Base-by-base conservation (phyloP, 2,113 vertebrate species). In the Varanus komodoensis region DNA sequence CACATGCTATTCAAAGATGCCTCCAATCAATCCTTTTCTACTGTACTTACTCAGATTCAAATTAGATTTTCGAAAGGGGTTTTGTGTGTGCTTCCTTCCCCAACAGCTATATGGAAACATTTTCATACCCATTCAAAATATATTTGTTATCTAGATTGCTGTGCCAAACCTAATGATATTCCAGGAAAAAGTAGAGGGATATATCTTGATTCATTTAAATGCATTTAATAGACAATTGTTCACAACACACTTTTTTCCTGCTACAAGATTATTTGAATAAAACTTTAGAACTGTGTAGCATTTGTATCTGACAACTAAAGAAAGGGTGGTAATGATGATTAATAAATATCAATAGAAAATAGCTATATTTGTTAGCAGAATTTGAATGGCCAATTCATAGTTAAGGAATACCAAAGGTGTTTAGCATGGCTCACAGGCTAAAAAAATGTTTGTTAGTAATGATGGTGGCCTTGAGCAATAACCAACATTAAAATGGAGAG, bases 401-500 rank as follows among this genome's bases (percentile, higher is more conserved):
- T 50, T 38, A 82, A 93, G 85, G 91, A 93, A 71, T 75, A 94
- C 93, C 92, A 91, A 94, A 92, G 89, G 44, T 90, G 89, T 92
- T 92, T 90, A 92, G 81, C 34, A 74, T 80, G 90, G 68, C 92
- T 90, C 34, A 14, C 48, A 29, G 38, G 27, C 48, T 32, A 92
- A 64, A 88, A 88, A 95, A 91, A 75, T 84, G 94, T 95, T 94
- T 94, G 88, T 94, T 92, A 89, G 85, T 92, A 85, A 94, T 92
- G 90, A 93, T 92, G 91, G 92, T 91, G 91, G 93, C 94, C 93
- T 90, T 91, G 92, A 95, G 84, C 93, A 95, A 92, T 89, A 95
- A 93, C 87, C 89, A 90, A 86, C 93, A 93, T 87, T 75, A 91
- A 92, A 92, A 67, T 91, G 93, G 92, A 89, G 89, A 93, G 90